These are phyloP conservation scores for Coturnix japonica DNA, from an alignment of 2,113 vertebrate genomes.

Conservation along the genomic window DNA sequence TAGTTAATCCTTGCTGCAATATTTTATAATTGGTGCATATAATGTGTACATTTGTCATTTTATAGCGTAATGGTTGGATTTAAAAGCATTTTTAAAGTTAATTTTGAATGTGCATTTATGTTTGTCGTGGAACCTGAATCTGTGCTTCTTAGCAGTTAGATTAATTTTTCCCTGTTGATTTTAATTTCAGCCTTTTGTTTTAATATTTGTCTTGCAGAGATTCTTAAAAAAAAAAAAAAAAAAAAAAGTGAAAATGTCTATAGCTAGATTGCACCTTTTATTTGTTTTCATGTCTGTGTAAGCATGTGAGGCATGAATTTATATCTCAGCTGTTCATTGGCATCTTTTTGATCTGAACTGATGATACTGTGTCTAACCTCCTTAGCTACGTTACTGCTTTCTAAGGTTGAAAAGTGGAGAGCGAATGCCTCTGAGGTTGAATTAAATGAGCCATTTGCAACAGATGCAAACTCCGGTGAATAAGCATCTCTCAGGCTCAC, in stretches of 20 bases:
- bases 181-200: conserved; percentile 20
- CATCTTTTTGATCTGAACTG: conserved; percentile 60
- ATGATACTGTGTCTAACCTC: conserved; percentile 48
- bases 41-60: conserved; percentile 33
- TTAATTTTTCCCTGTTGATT: conserved; percentile 44
- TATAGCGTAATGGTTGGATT: conserved; percentile 33
- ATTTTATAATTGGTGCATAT: conserved; percentile 47
- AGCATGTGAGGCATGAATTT: conserved; percentile 18
- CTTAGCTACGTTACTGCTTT: conserved; percentile 47
- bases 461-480: conserved; percentile 17
- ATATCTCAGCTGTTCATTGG: conserved; percentile 56
- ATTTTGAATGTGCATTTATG: conserved; percentile 57
- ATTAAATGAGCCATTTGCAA: conserved; percentile 59
- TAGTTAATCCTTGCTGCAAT: conserved; percentile 48
- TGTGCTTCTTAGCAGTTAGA: conserved; percentile 12
- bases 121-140: background rate
- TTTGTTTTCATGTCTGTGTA: background rate
- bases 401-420: conserved; percentile 25
- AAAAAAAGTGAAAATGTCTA: conserved; percentile 29
- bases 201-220: conserved; percentile 7
- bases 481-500: conserved; percentile 28
- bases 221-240: background rate
- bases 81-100: conserved; percentile 58
- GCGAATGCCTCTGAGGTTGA: conserved; percentile 43
- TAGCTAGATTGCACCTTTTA: background rate